Conservation (phyloP, 2,797 vertebrate genomes). For the Sciaenops ocellatus region DNA sequence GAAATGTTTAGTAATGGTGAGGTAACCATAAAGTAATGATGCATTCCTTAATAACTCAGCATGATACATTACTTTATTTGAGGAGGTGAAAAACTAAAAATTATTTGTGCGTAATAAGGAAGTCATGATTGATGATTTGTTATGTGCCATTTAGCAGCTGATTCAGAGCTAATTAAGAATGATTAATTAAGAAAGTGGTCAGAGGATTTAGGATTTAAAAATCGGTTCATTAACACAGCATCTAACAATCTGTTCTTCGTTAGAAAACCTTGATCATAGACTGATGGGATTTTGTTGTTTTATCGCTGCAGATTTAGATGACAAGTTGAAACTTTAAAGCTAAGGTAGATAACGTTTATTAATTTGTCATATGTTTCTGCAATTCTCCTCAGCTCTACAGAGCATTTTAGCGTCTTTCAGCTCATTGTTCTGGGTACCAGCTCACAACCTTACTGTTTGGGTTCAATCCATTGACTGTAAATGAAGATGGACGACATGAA, state of each 20-base stretch:
- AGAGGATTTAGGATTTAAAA: slow-evolving; percentile 38
- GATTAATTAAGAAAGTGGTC: slow-evolving; percentile 52
- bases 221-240: slow-evolving; percentile 34
- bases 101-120: slow-evolving; percentile 19
- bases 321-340: not conserved
- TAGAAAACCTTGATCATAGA: not conserved
- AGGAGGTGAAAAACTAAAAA: slow-evolving; percentile 24
- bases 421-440: not conserved
- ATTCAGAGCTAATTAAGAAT: slow-evolving; percentile 52
- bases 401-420: not conserved
- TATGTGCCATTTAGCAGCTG: slow-evolving; percentile 45
- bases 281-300: not conserved
- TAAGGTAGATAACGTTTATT: too few species aligned
- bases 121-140: slow-evolving; percentile 46
- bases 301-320: not conserved
- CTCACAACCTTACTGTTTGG: not conserved
- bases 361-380: not conserved
- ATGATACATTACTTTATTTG: slow-evolving; percentile 35
- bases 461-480: not conserved
- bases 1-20: slow-evolving; percentile 22
- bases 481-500: too few species aligned
- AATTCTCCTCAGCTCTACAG: not conserved
- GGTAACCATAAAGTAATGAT: slow-evolving; percentile 19
- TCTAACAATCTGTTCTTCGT: not conserved
- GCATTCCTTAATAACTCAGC: slow-evolving; percentile 10